Evolutionary conservation across 2,888 invertebrate genomes (phyloP).

Genomic region (Caenorhabditis panamensis): DNA sequence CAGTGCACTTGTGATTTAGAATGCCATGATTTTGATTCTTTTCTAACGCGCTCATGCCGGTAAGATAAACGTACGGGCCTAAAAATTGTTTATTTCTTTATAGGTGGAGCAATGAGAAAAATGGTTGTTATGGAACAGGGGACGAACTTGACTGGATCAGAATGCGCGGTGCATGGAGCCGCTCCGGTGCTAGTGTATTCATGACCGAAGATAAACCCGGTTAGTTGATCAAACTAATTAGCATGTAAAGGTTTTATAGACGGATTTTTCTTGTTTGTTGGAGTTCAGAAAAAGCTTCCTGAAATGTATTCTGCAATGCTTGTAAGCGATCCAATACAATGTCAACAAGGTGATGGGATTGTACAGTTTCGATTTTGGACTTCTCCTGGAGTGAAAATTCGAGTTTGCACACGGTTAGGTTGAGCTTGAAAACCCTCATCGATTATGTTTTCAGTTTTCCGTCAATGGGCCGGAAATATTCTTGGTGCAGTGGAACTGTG

Average conservation of each 20-base stretch:
- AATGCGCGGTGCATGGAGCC: constrained; percentile 73
- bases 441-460: constrained; percentile 38
- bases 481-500: constrained; percentile 74
- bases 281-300: constrained; percentile 66
- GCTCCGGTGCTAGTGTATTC: constrained; percentile 68
- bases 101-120: constrained; percentile 76
- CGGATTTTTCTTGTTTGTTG: constrained; percentile 73
- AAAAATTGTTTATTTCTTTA: background rate
- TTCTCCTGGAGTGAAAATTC: constrained; percentile 72
- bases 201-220: constrained; percentile 69
- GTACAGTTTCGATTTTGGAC: constrained; percentile 75
- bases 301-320: constrained; percentile 70
- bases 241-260: constrained; percentile 50
- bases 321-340: constrained; percentile 76
- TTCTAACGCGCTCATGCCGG: constrained; percentile 72
- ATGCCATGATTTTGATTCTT: constrained; percentile 75
- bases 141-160: constrained; percentile 75
- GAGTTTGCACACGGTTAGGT: constrained; percentile 73
- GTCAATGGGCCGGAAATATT: constrained; percentile 66
- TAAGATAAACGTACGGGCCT: constrained; percentile 4
- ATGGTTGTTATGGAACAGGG: constrained; percentile 62
- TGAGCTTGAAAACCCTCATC: background rate
- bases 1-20: constrained; percentile 73
- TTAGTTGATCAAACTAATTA: background rate
- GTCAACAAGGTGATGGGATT: constrained; percentile 75